Base-by-base conservation (phyloP, 1,140 invertebrate genomes). In the Teleogryllus occipitalis region DNA sequence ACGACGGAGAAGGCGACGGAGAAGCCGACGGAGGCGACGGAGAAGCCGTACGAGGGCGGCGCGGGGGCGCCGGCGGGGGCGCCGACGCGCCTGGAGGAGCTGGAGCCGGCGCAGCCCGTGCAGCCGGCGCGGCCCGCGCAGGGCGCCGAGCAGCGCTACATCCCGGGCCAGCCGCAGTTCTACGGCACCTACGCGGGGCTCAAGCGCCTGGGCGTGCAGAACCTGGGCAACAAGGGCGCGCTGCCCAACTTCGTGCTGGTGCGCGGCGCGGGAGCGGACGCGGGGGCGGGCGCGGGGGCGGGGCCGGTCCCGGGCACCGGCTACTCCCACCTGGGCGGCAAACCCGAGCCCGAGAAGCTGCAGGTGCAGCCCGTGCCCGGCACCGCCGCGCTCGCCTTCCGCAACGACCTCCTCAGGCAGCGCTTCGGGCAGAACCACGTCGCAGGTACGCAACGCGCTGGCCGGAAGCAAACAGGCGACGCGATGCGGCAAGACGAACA, bases 141-240 rank as follows among this genome's bases (percentile, higher is more conserved):
- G 78, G 75, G 27, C 81, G 74, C 22, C 47, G 80, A 75, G 15
- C 82, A 82, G 47, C 47, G 78, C 39, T 81, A 76, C 15, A 65
- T 82, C 7, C 27, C 80, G 7, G 78, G 80, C n/a, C 81, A 81
- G 49, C 82, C 82, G 8, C 82, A 82, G 77, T 81, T 82, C 80
- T 81, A 81, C 74, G 78, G 80, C 12, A 82, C 81, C 75, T 80
- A 76, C 74, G 81, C 76, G 10, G 78, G 75, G 6, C 75, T 82
- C 7, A 46, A 74, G 15, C 54, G 73, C 73, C 78, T 47, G 65
- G 78, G 47, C 8, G 48, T 79, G 5, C 72, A 48, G 4, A 72
- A 79, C 21, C 73, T 79, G 72, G 27, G 76, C 8, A 80, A 72
- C 7, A 80, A 80, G 47, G 76, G 65, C 8, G 80, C 82, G 12